phyloP scores from a whole-genome alignment of 2,113 vertebrate species.

The Arvicanthis niloticus region DNA sequence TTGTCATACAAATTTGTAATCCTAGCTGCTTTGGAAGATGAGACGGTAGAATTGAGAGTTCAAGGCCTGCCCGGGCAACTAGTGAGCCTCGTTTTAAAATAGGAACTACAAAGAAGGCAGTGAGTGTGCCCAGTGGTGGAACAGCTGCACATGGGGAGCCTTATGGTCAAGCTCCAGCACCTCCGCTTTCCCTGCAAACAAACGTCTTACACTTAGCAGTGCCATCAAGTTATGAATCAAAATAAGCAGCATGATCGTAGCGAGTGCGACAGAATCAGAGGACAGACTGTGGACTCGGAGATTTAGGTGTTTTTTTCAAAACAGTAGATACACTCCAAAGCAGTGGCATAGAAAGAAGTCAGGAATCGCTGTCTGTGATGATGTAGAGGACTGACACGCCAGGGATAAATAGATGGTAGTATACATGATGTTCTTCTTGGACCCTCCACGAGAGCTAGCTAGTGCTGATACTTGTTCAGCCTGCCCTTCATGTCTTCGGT shows the following conservation, averaged over 20 bases:
- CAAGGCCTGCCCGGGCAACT: not conserved
- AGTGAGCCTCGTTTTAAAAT: not conserved
- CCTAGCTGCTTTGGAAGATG: not conserved
- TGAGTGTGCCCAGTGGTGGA: too few relatives aligned
- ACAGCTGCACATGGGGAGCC: not conserved
- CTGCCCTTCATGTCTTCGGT: not conserved
- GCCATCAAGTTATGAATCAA: not conserved
- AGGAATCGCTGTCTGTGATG: not conserved
- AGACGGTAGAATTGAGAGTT: not conserved
- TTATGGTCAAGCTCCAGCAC: not conserved
- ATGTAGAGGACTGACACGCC: not conserved
- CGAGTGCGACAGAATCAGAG: not conserved
- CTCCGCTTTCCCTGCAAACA: not conserved
- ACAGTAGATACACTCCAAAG: constrained; percentile 29
- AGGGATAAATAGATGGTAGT: not conserved
- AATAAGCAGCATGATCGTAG: not conserved
- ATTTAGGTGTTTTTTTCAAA: constrained; percentile 8
- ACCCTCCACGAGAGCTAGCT: not conserved
- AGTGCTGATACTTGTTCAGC: not conserved
- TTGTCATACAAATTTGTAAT: not conserved
- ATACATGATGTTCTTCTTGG: not conserved
- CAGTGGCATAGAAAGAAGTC: not conserved
- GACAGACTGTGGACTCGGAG: not conserved
- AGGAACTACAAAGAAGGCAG: too few relatives aligned
- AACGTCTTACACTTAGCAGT: not conserved